Base-by-base conservation (phyloP, 2,888 invertebrate genomes). In the Ormyrus nitidulus region DNA sequence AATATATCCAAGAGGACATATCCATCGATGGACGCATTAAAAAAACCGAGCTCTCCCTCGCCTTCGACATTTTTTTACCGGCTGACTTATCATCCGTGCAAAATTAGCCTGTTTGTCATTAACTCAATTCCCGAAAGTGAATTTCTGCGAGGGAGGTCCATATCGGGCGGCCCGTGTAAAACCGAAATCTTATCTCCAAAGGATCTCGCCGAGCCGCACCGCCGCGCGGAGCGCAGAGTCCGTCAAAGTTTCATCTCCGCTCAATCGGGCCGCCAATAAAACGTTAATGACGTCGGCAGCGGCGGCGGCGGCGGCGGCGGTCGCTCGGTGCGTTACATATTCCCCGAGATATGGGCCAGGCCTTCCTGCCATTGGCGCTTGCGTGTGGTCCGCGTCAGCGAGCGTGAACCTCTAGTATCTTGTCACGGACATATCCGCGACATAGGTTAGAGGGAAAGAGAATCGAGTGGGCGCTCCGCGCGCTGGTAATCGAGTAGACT, bases 251-350 rank as follows among this genome's bases (percentile, higher is more conserved):
- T 86, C 84, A 84, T 83, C 62, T 11, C 85, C 86, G 86, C 85
- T 88, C 87, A 84, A 85, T 83, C 85, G 88, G 82, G 82, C 86
- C 85, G 85, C 85, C 85, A 87, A 88, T 88, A 87, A 88, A 88
- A 88, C 86, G 83, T 83, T 84, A 85, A 86, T 85, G 85, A 87
- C 85, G 84, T 84, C 83, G 81, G 76, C 81, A 75, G 70, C 69
- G 81, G 74, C 76, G 84, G 83, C 82, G 85, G 86, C 82, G 81
- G 79, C 70, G 34, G 58, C 58, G 64, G 84, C 83, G 83, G 83
- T 84, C 83, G 80, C 34, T 34, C 34, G 74, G 34, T 5, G 58
- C 49, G 19, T 58, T 48, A 44, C 11, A 53, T n/a, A 51, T 71
- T 6, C 54, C 5, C 4, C 34, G 56, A 34, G 54, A 53, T 66